A percentile compares a stretch with the other conserved stretches of the same genome.
Conservation (phyloP, 2,888 invertebrate species). For the Lochmaea capreae region DNA sequence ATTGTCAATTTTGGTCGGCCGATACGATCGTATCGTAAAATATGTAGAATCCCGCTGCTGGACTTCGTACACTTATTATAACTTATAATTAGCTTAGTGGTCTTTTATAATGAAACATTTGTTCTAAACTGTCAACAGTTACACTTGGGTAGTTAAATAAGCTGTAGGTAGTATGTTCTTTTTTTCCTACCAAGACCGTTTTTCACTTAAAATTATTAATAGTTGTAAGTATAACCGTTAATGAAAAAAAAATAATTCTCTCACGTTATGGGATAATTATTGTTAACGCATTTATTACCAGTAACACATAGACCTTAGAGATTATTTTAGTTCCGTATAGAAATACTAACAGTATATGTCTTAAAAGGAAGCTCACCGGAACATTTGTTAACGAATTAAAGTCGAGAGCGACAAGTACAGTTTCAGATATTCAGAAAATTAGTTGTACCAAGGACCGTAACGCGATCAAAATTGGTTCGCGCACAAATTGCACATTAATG, state of each 20-base stretch:
- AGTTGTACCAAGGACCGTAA: conserved; percentile 9
- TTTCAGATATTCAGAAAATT: background rate
- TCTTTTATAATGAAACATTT: too few relatives aligned
- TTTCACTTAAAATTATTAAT: conserved; percentile 13
- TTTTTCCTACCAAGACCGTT: background rate
- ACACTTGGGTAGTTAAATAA: background rate
- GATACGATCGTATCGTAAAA: too few relatives aligned
- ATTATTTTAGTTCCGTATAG: conserved; percentile 3
- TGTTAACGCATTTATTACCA: background rate
- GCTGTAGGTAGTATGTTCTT: background rate
- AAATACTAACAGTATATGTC: conserved; percentile 11
- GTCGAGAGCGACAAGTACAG: background rate
- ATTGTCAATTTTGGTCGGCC: too few relatives aligned
- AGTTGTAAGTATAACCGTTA: background rate
- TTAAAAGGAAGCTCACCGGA: background rate
- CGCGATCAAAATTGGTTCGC: background rate
- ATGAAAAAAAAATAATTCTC: background rate
- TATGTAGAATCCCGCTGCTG: too few relatives aligned
- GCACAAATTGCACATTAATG: conserved; percentile 11
- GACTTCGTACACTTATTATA: too few relatives aligned
- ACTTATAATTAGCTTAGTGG: too few relatives aligned
- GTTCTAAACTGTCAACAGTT: background rate
- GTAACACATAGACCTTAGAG: background rate
- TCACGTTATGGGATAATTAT: conserved; percentile 9
- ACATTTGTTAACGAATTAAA: background rate